Evolutionary conservation across 2,888 invertebrate species (phyloP), one percentile per base, ranked within the genome.

Genomic region (Hartigia nigra): DNA sequence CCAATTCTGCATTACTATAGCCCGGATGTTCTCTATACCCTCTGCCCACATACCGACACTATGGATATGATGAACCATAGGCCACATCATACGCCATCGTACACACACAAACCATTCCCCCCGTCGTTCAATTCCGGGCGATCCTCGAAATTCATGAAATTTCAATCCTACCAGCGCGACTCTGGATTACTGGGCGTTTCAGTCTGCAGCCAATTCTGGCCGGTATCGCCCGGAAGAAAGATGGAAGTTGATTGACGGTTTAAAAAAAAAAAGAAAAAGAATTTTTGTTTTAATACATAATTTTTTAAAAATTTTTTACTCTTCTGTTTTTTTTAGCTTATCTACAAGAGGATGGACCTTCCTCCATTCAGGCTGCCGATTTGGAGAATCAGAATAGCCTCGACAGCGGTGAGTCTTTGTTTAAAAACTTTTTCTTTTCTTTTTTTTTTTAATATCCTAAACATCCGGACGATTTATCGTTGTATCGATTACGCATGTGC

Each of bases 301-400:
- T 4, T 39, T 3, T 1, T 23, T 5, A 23, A 34, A n/a, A n/a
- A n/a, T n/a, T 34, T 34, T 1, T 34, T 34, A 34, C 4, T 34
- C 34, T 77, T 77, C 12, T 79, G n/a, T 34, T 34, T 55, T 75
- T 88, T 85, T 39, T 86, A 90, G 90, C 88, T 81, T 90, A 85
- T 74, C 70, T 87, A 14, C 86, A 80, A 79, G 86, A 88, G 55
- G 86, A 83, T 55, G 83, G 84, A 35, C 80, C 84, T 4, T 84
- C 86, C 31, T 86, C 88, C 9, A 76, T 82, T 1, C 87, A 86
- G 75, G 87, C 84, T 31, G 86, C 89, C 4, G 90, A 90, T 70
- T 74, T 88, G 80, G 90, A 90, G 37, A 90, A 90, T 83, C 89
- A 90, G 76, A 89, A 90, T 76, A 90, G 90, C 74, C 88, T 89